phyloP scores from a whole-genome alignment of 2,113 vertebrate species.

The Silurus meridionalis region DNA sequence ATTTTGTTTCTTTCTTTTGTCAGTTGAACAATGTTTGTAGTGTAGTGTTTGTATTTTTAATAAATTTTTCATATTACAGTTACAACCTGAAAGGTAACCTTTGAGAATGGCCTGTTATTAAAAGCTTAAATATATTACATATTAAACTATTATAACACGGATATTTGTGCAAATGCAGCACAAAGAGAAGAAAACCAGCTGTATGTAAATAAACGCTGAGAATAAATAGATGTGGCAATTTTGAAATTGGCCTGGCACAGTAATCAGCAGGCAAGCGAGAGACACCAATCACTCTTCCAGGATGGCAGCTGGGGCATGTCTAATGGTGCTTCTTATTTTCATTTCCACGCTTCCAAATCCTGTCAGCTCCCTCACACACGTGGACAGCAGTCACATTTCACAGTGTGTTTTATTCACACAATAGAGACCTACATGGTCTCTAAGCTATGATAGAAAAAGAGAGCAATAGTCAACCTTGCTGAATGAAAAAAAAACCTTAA shows the following conservation, averaged over 20 bases:
- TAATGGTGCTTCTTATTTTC: slow-evolving; percentile 63
- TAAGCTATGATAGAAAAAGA: slow-evolving; percentile 41
- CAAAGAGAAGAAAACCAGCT: slow-evolving; percentile 46
- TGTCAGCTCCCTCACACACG: slow-evolving; percentile 65
- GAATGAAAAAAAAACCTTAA: slow-evolving; percentile 46
- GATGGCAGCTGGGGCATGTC: slow-evolving; percentile 59
- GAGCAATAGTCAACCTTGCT: slow-evolving; percentile 38
- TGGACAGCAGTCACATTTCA: slow-evolving; percentile 69
- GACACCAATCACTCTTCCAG: slow-evolving; percentile 64
- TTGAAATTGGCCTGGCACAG: slow-evolving; percentile 58
- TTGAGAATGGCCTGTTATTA: slow-evolving; percentile 18
- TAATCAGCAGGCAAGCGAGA: slow-evolving; percentile 60
- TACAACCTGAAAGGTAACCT: neutral
- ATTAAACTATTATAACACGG: slow-evolving; percentile 31
- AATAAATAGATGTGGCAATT: slow-evolving; percentile 63
- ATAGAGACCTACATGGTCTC: slow-evolving; percentile 55
- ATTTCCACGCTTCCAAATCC: slow-evolving; percentile 70
- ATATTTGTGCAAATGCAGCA: slow-evolving; percentile 44
- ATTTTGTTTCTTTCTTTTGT: neutral
- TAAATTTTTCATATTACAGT: neutral
- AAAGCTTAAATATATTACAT: slow-evolving; percentile 9
- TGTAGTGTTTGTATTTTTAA: neutral
- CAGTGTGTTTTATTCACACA: slow-evolving; percentile 60
- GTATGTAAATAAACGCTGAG: slow-evolving; percentile 58
- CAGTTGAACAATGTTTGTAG: neutral